phyloP scores from a whole-genome alignment of 2,888 invertebrate species.

The Anodontia alba region DNA sequence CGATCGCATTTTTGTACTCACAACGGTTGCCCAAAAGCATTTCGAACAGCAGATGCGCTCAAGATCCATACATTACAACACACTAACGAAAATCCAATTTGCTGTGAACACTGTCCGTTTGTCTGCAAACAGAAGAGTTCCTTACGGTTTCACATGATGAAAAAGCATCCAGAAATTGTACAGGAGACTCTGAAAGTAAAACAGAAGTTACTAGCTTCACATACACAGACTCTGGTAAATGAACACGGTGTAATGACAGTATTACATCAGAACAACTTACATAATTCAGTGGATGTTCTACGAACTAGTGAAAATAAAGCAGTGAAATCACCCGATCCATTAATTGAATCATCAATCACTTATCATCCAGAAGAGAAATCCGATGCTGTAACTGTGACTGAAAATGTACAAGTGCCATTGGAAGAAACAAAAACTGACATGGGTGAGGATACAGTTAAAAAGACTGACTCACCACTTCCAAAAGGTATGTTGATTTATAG shows the following conservation, averaged over 20 bases:
- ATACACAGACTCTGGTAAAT: background rate
- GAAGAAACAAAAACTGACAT: background rate
- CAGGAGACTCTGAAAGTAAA: background rate
- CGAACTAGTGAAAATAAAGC: background rate
- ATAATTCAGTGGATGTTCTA: background rate
- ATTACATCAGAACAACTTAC: background rate
- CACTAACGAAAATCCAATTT: constrained; percentile 82
- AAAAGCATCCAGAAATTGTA: constrained; percentile 60
- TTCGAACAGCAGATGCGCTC: constrained; percentile 82
- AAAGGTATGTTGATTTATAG: background rate
- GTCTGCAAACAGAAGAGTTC: constrained; percentile 83
- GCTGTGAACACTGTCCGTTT: constrained; percentile 82
- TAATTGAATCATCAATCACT: background rate
- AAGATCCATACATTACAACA: constrained; percentile 82
- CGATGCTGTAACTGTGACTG: background rate
- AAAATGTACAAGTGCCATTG: background rate
- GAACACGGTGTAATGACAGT: background rate
- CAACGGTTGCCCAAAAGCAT: constrained; percentile 82
- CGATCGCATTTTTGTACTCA: constrained; percentile 81
- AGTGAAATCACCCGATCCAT: background rate
- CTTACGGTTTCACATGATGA: constrained; percentile 79
- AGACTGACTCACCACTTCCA: background rate
- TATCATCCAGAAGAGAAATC: constrained; percentile 15
- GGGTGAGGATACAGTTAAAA: background rate
- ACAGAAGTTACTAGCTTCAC: constrained; percentile 19